Conservation (phyloP, 2,113 vertebrate species). For the Mirounga angustirostris region DNA sequence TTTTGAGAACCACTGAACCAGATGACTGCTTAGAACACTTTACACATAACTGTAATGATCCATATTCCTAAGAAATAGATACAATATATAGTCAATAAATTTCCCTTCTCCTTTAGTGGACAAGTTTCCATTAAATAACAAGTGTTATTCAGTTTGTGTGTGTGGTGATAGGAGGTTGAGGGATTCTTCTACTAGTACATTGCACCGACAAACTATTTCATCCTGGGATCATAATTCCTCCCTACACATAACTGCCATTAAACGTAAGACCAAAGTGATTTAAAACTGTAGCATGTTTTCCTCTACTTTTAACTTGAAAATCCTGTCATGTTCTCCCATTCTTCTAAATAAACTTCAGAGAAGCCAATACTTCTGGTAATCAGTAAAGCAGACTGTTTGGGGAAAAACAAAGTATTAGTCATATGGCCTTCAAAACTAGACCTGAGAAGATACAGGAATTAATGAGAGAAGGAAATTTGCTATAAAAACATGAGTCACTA, state of each 20-base stretch:
- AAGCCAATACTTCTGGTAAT: neutral
- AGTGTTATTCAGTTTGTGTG: neutral
- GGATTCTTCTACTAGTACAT: neutral
- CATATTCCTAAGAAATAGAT: neutral
- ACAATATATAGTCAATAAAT: neutral
- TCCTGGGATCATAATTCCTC: neutral
- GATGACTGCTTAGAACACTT: neutral
- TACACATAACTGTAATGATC: neutral
- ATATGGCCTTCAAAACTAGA: neutral
- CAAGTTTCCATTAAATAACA: neutral
- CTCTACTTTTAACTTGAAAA: neutral
- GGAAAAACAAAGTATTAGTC: neutral
- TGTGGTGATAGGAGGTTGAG: neutral
- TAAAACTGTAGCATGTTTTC: neutral
- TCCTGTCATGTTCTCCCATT: neutral
- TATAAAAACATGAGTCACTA: neutral
- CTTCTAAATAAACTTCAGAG: neutral
- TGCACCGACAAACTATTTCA: neutral
- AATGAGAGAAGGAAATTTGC: neutral
- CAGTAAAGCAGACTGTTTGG: neutral
- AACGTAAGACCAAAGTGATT: neutral
- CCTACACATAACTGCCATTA: neutral
- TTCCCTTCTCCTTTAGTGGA: neutral
- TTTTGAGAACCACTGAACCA: neutral
- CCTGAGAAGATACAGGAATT: neutral